Conservation (phyloP, 1,140 invertebrate genomes). For the Bathynomus jamesi region DNA sequence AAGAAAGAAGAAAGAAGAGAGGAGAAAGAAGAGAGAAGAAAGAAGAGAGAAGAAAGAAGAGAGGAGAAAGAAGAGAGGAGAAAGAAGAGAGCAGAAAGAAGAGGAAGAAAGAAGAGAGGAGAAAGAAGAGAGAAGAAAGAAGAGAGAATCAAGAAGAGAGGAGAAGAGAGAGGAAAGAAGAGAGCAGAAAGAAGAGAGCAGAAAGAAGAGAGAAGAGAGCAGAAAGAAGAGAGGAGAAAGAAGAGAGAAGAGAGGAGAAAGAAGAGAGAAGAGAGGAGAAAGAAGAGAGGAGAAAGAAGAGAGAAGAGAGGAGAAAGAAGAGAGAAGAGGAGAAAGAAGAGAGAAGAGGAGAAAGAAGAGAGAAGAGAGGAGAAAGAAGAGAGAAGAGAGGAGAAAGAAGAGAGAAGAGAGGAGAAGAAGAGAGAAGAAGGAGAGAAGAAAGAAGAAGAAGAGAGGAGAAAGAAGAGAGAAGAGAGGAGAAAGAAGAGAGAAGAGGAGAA, state of each 20-base stretch:
- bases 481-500: background rate
- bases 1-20: background rate
- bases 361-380: background rate
- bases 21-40: background rate
- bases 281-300: background rate
- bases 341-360: background rate
- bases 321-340: background rate
- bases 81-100: background rate
- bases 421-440: background rate
- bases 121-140: background rate
- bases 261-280: background rate
- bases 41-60: background rate
- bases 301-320: background rate
- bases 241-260: background rate
- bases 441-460: background rate
- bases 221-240: background rate
- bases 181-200: background rate
- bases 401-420: background rate
- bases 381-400: background rate
- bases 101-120: background rate
- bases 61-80: background rate
- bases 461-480: background rate
- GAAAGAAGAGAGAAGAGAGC: background rate
- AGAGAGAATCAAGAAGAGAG: background rate
- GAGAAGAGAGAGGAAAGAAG: background rate